phyloP scores from a whole-genome alignment of 2,888 invertebrate genomes.

The Empis livida region DNA sequence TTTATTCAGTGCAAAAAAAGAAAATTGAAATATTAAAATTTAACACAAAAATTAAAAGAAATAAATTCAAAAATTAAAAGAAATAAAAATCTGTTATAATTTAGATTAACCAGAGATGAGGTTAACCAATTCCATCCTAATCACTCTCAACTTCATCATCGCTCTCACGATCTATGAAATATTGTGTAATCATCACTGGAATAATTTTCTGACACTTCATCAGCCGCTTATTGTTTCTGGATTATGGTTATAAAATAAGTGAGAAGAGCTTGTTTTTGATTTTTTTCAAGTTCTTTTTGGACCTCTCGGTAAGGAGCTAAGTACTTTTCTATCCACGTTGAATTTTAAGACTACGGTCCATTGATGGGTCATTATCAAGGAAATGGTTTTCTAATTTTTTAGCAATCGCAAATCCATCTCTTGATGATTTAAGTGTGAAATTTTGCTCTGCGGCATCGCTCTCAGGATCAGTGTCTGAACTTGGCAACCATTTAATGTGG shows the following conservation, averaged over 20 bases:
- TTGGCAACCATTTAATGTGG: background rate
- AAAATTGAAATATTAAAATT: background rate
- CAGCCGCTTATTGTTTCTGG: background rate
- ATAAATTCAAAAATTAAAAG: background rate
- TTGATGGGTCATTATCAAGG: background rate
- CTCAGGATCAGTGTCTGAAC: background rate
- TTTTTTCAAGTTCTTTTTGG: background rate
- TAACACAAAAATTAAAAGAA: background rate
- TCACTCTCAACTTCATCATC: conserved; percentile 1
- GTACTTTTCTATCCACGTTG: background rate
- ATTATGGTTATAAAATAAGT: conserved; percentile 1
- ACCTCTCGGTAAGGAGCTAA: background rate
- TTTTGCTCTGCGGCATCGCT: conserved; percentile 1
- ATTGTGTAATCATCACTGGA: background rate
- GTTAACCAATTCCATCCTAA: too few relatives aligned
- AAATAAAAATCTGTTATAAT: background rate
- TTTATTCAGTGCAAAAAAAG: background rate
- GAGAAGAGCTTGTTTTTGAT: background rate
- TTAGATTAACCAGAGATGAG: background rate
- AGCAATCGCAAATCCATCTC: background rate
- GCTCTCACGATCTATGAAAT: background rate
- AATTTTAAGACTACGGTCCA: conserved; percentile 1
- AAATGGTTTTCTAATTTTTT: conserved; percentile 1
- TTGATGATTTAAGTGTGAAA: background rate
- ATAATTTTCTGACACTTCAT: conserved; percentile 1